These are phyloP conservation scores for Geothlypis trichas DNA, from an alignment of 2,113 vertebrate species.

Conservation along the genomic window DNA sequence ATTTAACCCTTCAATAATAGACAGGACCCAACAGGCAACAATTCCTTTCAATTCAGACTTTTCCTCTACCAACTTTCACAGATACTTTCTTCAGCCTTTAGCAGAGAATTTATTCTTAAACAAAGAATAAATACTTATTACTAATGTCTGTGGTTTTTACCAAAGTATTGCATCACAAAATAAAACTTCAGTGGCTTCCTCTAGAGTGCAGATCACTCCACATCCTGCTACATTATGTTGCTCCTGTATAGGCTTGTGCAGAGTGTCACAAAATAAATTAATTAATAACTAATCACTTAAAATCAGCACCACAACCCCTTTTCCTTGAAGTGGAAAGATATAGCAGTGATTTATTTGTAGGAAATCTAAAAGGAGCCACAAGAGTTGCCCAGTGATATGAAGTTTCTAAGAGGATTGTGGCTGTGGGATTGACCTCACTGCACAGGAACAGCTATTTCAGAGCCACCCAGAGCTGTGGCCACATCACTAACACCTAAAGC, in stretches of 20 bases:
- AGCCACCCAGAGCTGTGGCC: neutral
- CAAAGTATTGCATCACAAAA: neutral
- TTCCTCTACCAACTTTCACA: neutral
- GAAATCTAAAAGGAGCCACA: neutral
- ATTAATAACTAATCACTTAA: neutral
- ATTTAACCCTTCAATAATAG: neutral
- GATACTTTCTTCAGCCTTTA: neutral
- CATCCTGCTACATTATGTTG: neutral
- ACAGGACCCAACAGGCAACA: neutral
- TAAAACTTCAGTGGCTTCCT: neutral
- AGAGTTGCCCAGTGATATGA: neutral
- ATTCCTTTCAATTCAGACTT: neutral
- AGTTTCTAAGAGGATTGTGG: neutral
- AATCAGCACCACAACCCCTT: neutral
- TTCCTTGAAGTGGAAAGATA: neutral
- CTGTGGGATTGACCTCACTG: neutral
- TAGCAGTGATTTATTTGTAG: neutral
- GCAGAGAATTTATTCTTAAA: neutral
- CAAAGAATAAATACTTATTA: neutral
- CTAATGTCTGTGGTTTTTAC: neutral
- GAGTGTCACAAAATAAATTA: neutral
- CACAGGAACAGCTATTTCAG: neutral
- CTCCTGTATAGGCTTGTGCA: neutral
- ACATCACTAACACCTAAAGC: neutral
- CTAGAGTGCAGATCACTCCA: neutral